Evolutionary conservation across 2,797 vertebrate genomes (phyloP).

Genomic region (Eidolon dupreanum): DNA sequence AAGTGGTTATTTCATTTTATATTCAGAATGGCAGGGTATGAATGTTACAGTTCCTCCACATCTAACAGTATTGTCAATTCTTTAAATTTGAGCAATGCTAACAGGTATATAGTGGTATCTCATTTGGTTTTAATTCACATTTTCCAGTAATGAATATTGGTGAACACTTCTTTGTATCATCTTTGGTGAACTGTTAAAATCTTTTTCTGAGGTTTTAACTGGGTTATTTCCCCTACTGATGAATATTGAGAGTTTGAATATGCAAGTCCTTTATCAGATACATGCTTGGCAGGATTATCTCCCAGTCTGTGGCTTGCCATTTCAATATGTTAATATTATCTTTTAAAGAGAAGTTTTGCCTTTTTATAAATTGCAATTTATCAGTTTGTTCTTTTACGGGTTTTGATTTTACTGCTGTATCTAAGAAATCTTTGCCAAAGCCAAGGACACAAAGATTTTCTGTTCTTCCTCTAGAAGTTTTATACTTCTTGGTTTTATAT

Average conservation of each 20-base stretch:
- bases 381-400: neutral
- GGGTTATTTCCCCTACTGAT: neutral
- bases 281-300: neutral
- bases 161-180: neutral
- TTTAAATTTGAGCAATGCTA: neutral
- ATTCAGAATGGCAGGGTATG: neutral
- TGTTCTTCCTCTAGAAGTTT: neutral
- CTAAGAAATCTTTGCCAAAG: neutral
- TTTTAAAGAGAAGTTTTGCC: neutral
- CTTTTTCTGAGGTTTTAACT: neutral
- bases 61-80: neutral
- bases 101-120: neutral
- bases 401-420: neutral
- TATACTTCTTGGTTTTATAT: neutral
- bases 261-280: neutral
- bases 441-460: neutral
- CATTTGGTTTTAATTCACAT: neutral
- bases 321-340: neutral
- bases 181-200: neutral
- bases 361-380: slow-evolving; percentile 4
- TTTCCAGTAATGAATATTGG: neutral
- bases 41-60: neutral
- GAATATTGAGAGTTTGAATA: neutral
- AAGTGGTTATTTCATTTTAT: neutral
- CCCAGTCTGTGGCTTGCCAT: neutral